Conservation (phyloP, 2,797 vertebrate genomes). For the Saxicola maurus region DNA sequence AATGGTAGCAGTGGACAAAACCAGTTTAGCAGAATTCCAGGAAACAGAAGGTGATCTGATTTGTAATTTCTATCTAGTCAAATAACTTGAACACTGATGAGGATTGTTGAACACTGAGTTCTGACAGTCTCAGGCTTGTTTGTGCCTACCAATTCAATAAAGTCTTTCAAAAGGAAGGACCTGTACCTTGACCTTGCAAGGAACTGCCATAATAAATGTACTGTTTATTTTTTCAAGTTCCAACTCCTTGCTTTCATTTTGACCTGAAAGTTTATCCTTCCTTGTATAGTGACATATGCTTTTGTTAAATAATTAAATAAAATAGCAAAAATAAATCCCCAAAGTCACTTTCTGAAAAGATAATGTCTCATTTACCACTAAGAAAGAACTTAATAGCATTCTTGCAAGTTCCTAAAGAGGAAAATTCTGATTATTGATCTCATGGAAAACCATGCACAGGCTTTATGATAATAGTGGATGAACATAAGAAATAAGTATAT, state of each 20-base stretch:
- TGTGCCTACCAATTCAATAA: neutral
- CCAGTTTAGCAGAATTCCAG: neutral
- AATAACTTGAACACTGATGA: neutral
- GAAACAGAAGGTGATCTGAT: neutral
- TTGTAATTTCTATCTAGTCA: neutral
- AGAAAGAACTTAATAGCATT: neutral
- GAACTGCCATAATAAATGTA: neutral
- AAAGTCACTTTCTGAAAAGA: neutral
- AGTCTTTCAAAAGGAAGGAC: neutral
- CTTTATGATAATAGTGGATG: neutral
- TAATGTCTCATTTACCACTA: neutral
- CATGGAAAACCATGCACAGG: neutral
- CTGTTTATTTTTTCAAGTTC: neutral
- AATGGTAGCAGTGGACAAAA: neutral
- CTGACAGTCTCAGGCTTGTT: neutral
- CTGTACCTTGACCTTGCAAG: neutral
- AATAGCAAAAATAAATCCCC: fast-evolving
- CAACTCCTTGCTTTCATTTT: neutral
- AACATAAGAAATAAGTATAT: fast-evolving
- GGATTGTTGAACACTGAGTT: neutral
- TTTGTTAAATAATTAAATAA: neutral
- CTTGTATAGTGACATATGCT: neutral
- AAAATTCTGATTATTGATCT: neutral
- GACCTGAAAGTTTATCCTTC: neutral
- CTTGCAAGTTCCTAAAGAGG: neutral